Conservation (phyloP, 1,140 invertebrate genomes). For the Heliconius nattereri region DNA sequence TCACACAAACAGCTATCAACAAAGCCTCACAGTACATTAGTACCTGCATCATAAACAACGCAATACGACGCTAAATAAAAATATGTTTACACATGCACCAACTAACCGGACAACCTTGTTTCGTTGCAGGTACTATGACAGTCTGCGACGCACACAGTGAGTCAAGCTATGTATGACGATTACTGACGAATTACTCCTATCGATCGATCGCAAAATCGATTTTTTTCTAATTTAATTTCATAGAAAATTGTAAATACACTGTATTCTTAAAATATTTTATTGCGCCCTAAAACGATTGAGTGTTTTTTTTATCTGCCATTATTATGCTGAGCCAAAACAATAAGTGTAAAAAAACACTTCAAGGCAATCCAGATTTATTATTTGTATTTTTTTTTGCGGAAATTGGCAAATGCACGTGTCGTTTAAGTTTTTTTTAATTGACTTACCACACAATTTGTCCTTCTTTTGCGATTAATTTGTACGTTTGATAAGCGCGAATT, state of each 20-base stretch:
- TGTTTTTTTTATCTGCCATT: not conserved
- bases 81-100: slow-evolving; percentile 24
- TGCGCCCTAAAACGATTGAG: not conserved
- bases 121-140: slow-evolving; percentile 76
- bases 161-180: slow-evolving; percentile 59
- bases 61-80: slow-evolving; percentile 36
- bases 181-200: slow-evolving; percentile 48
- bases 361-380: not conserved
- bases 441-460: not conserved
- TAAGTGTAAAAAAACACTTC: not conserved
- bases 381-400: not conserved
- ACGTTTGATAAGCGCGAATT: slow-evolving; percentile 31
- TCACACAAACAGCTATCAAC: not conserved
- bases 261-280: not conserved
- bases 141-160: slow-evolving; percentile 69
- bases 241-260: not conserved
- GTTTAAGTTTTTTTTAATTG: not conserved
- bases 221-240: not conserved
- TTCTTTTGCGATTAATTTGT: slow-evolving; percentile 15
- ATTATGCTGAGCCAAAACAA: not conserved
- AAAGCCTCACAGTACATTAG: slow-evolving; percentile 17
- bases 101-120: slow-evolving; percentile 42
- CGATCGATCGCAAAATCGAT: slow-evolving; percentile 19
- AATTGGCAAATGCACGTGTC: not conserved
- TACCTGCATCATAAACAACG: slow-evolving; percentile 34